Evolutionary conservation across 2,888 invertebrate genomes (phyloP), one percentile per base, ranked within the genome.

Genomic region (Antitype chi): DNA sequence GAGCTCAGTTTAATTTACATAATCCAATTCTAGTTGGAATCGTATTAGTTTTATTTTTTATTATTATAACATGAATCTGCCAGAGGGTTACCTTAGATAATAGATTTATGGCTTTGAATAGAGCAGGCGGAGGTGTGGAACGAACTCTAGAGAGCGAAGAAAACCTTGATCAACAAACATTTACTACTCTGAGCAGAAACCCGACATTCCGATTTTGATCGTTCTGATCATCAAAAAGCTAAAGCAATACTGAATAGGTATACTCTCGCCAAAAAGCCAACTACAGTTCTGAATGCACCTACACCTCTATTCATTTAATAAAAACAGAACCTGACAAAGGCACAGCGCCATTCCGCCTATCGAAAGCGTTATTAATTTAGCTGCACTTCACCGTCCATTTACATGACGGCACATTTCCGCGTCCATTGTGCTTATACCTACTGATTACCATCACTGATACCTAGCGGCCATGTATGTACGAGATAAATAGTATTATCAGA

Each of bases 341-440:
- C 66, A 52, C 62, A 49, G 28, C 52, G 72, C 73, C 72, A 75
- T 86, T 70, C 68, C 70, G 60, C 66, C 69, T 63, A 74, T 78
- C 72, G 64, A 75, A 82, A 82, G 75, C 70, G 25, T 60, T 71
- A 78, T 81, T 87, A 85, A 78, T 87, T 81, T 67, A 77, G 74
- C 78, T 81, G 78, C 85, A 85, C 28, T 78, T 81, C 87, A 83
- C 59, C 68, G 64, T 60, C 63, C 78, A 78, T 82, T 77, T 85
- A 78, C 75, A 82, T 84, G 81, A 82, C 71, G 69, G 63, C 66
- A 71, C 72, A 70, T 84, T 87, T 88, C 87, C 89, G 79, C 70
- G 38, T 76, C 77, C 60, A 78, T 76, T 76, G 85, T 79, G 80
- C 73, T 25, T 57, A 71, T 67, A 82, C 70, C 60, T 72, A 38